These are phyloP conservation scores for Varanus salvator DNA, from an alignment of 2,113 vertebrate species.

Conservation along the genomic window DNA sequence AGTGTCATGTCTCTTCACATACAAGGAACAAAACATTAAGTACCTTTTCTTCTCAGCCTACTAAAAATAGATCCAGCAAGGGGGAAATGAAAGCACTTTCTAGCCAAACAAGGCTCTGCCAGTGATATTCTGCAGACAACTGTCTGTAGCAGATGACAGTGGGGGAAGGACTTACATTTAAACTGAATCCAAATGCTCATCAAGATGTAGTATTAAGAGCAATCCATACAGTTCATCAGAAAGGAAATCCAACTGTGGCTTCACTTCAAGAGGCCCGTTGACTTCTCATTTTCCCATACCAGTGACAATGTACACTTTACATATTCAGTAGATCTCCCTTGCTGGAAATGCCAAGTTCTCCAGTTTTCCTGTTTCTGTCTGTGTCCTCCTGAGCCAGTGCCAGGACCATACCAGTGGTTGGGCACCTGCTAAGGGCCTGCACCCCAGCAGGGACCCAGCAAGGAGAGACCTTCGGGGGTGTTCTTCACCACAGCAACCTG, in stretches of 20 bases:
- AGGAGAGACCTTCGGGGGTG: too few relatives aligned
- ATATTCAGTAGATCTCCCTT: neutral
- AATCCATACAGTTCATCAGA: neutral
- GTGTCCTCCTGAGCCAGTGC: neutral
- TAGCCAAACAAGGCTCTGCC: neutral
- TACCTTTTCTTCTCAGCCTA: conserved; percentile 28
- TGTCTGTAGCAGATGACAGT: neutral
- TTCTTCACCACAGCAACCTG: too few relatives aligned
- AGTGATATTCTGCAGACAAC: neutral
- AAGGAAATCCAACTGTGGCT: neutral
- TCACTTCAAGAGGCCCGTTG: neutral
- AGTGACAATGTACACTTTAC: conserved; percentile 6
- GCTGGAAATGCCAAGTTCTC: neutral
- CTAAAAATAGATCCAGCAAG: conserved; percentile 46
- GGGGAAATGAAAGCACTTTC: conserved; percentile 11
- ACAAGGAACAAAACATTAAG: conserved; percentile 60
- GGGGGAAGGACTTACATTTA: neutral
- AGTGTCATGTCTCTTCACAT: conserved; percentile 33
- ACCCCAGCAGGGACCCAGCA: too few relatives aligned
- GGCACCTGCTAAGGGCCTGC: too few relatives aligned
- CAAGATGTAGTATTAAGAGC: conserved; percentile 2
- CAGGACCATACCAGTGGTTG: too few relatives aligned
- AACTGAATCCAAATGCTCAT: neutral
- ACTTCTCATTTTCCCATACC: neutral
- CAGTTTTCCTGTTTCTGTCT: neutral